Conservation (phyloP, 2,888 invertebrate genomes). For the Colostygia pectinataria region DNA sequence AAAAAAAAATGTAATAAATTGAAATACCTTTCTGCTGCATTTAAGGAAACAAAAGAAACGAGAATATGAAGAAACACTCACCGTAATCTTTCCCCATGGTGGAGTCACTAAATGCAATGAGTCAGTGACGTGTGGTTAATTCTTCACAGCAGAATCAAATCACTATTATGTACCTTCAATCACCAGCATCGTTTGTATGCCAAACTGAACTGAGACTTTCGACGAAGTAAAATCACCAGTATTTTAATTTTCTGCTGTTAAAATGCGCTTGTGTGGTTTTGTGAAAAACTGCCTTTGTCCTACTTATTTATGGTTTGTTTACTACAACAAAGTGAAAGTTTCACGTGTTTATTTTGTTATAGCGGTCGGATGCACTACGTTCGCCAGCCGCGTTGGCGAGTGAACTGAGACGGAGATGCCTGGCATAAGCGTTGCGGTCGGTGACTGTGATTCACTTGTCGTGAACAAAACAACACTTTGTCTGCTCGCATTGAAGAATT, state of each 20-base stretch:
- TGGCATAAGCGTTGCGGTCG: constrained; percentile 1
- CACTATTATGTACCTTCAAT: neutral
- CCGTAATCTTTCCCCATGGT: constrained; percentile 68
- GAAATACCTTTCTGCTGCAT: neutral
- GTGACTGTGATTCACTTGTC: constrained; percentile 14
- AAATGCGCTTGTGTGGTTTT: constrained; percentile 3
- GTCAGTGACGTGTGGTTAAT: constrained; percentile 4
- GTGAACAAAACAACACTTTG: constrained; percentile 20
- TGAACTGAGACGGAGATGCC: neutral
- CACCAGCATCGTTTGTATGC: no score
- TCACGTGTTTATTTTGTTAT: constrained; percentile 8
- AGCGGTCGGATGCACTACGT: neutral
- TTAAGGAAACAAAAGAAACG: neutral
- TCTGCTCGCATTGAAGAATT: constrained; percentile 15
- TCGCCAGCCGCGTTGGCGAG: constrained; percentile 6
- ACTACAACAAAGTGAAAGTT: constrained; percentile 17
- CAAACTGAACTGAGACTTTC: neutral
- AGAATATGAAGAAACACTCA: constrained; percentile 40
- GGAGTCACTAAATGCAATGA: constrained; percentile 5
- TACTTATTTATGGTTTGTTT: constrained; percentile 7
- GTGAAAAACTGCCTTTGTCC: constrained; percentile 6
- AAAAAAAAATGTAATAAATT: no score
- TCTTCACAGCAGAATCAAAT: constrained; percentile 4
- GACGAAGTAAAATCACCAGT: neutral
- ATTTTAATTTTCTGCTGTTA: neutral